A percentile compares a stretch with the other conserved stretches of the same genome.
These are phyloP conservation scores for Pitangus sulphuratus DNA, from an alignment of 2,797 vertebrate genomes.

Conservation along the genomic window DNA sequence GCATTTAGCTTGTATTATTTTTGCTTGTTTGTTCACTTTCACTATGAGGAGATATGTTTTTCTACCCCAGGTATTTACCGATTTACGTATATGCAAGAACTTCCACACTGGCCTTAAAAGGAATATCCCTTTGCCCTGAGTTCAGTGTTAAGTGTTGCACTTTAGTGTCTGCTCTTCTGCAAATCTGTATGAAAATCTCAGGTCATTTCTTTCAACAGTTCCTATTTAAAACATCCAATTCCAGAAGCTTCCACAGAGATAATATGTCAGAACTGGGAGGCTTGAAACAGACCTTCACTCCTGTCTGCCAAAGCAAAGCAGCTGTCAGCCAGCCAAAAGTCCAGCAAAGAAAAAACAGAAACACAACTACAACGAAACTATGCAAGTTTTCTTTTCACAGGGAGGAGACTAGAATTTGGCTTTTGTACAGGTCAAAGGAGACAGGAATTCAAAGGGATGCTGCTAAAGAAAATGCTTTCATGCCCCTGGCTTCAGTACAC, in stretches of 20 bases:
- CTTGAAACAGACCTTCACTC: neutral
- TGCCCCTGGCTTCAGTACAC: neutral
- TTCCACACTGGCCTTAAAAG: neutral
- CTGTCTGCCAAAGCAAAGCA: neutral
- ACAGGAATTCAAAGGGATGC: neutral
- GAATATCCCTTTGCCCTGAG: neutral
- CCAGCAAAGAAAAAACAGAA: neutral
- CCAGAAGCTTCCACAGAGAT: neutral
- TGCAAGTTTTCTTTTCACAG: neutral
- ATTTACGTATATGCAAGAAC: neutral
- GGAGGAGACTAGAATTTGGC: neutral
- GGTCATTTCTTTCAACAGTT: neutral
- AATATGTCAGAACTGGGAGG: neutral
- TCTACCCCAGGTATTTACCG: neutral
- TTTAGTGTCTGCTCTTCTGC: neutral
- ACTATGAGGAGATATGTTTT: neutral
- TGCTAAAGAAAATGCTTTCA: constrained; percentile 18
- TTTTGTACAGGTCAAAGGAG: neutral
- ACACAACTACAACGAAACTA: neutral
- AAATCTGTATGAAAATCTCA: neutral
- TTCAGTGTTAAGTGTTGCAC: neutral
- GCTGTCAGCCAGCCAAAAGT: neutral
- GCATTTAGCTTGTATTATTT: neutral
- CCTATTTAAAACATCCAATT: neutral
- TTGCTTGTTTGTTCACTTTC: neutral